phyloP scores from a whole-genome alignment of 2,888 invertebrate species.

The Trachelus troglodyta region DNA sequence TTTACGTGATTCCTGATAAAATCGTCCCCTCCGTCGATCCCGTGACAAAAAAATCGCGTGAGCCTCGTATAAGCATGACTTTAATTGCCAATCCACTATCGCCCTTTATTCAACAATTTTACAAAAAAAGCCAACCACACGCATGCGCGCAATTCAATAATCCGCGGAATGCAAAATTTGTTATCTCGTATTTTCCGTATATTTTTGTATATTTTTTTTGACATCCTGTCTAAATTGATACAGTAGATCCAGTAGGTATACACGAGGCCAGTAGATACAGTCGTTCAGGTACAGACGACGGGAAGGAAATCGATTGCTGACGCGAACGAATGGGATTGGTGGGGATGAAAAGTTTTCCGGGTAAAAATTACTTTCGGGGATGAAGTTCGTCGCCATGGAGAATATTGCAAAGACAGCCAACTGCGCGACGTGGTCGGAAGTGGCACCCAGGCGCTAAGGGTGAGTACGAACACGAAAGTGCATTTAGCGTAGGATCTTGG shows the following conservation, averaged over 20 bases:
- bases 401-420: conserved; percentile 2
- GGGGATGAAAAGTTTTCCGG: conserved; percentile 20
- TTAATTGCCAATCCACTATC: not conserved
- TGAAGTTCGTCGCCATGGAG: conserved; percentile 2
- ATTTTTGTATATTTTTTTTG: too few species aligned
- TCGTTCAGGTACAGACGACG: not conserved
- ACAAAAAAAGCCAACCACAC: not conserved
- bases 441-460: conserved; percentile 11
- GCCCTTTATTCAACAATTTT: not conserved
- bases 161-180: not conserved
- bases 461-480: conserved; percentile 32
- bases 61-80: not conserved
- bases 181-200: not conserved
- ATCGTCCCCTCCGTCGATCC: not conserved
- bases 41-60: not conserved
- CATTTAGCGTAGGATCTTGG: conserved; percentile 40
- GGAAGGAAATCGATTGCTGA: not conserved
- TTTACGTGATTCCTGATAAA: not conserved
- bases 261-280: not conserved
- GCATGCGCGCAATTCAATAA: not conserved
- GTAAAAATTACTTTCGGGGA: conserved; percentile 23
- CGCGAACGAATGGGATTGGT: not conserved
- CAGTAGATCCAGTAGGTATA: not conserved
- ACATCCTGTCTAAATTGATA: not conserved
- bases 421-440: conserved; percentile 4